phyloP scores from a whole-genome alignment of 2,797 vertebrate genomes.

The Pipistrellus pipistrellus region DNA sequence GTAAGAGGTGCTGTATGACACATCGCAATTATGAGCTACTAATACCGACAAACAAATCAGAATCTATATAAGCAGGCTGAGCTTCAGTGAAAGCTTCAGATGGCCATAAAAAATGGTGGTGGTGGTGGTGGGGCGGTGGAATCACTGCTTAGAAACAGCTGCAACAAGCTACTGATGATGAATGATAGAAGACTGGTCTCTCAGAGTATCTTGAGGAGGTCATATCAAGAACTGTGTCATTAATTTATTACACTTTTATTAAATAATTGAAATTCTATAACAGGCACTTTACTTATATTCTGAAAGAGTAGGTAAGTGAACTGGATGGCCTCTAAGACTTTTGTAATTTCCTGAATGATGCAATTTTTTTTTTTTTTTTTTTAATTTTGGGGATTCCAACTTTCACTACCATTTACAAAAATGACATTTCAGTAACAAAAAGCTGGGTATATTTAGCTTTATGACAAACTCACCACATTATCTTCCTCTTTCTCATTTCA shows the following conservation, averaged over 20 bases:
- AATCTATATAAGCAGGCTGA: background rate
- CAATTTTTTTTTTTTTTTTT: conserved; percentile 14
- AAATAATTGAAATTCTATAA: conserved; percentile 40
- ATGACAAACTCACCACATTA: background rate
- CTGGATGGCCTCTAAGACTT: background rate
- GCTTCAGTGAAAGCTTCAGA: background rate
- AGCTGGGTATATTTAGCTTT: background rate
- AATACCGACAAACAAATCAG: conserved; percentile 55
- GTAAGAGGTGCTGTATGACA: background rate
- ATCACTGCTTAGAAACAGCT: conserved; percentile 21
- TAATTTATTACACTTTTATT: conserved; percentile 43
- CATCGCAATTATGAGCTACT: conserved; percentile 58
- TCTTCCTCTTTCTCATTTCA: conserved; percentile 15
- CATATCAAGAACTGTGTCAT: background rate
- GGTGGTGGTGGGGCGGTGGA: background rate
- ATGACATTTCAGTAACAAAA: conserved; percentile 15
- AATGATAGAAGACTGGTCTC: conserved; percentile 6
- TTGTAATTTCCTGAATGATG: background rate
- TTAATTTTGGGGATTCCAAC: background rate
- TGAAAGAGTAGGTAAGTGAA: conserved; percentile 20
- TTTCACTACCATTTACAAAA: conserved; percentile 39
- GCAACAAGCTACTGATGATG: background rate
- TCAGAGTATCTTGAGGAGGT: background rate
- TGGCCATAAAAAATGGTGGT: background rate
- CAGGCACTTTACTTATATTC: conserved; percentile 40